These are phyloP conservation scores for Selene dorsalis DNA, from an alignment of 2,797 vertebrate species.

Conservation along the genomic window DNA sequence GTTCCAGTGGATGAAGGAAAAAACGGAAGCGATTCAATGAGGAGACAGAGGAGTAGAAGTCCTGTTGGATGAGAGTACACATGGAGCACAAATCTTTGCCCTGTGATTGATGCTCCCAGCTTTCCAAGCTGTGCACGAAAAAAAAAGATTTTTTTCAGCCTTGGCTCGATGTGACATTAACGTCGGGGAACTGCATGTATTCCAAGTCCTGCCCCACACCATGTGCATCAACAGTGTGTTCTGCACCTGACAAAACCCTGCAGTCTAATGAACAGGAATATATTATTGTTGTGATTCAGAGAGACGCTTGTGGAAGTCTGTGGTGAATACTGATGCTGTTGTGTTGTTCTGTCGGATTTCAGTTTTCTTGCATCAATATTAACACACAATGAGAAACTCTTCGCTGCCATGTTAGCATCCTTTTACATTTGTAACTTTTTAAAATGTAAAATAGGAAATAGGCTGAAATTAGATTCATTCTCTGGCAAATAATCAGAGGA, in stretches of 20 bases:
- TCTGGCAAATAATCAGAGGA: no score
- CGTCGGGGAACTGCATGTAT: neutral
- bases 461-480: neutral
- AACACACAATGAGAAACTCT: neutral
- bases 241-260: neutral
- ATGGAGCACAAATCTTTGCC: constrained; percentile 21
- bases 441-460: neutral
- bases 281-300: neutral
- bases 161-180: constrained; percentile 22
- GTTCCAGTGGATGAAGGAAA: constrained; percentile 34
- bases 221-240: neutral
- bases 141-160: constrained; percentile 15
- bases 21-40: constrained; percentile 52
- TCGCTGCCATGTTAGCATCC: neutral
- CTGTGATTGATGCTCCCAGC: constrained; percentile 6
- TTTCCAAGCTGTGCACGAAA: neutral
- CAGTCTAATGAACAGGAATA: neutral
- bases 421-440: neutral
- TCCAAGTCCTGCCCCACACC: neutral
- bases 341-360: constrained; percentile 2
- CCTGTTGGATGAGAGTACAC: constrained; percentile 32
- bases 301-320: neutral
- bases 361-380: neutral
- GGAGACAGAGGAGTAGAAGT: constrained; percentile 31
- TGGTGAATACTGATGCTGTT: neutral